Conservation (phyloP, 2,113 vertebrate species). For the Peromyscus polionotus region DNA sequence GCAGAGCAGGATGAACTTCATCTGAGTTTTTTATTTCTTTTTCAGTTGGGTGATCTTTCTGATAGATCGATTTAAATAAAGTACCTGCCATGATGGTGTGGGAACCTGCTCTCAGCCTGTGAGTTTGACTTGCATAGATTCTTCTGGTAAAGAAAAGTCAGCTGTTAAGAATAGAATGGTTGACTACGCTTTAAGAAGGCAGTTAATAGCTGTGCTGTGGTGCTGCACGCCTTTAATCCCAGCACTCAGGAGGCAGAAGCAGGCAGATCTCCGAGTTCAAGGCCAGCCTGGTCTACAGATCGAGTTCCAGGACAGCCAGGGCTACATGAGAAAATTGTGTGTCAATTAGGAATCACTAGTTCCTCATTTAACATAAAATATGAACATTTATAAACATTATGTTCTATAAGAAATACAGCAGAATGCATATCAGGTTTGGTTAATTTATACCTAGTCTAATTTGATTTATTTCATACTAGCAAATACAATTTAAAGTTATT, state of each 20-base stretch:
- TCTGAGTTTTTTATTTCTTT: neutral
- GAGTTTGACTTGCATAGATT: neutral
- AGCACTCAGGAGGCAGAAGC: neutral
- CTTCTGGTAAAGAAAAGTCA: constrained; percentile 33
- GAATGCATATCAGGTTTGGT: neutral
- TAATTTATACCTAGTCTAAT: constrained; percentile 39
- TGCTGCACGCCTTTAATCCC: neutral
- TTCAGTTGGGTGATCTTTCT: neutral
- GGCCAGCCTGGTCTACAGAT: neutral
- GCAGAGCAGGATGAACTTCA: neutral
- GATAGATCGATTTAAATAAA: neutral
- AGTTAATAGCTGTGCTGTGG: neutral
- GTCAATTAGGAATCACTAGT: neutral
- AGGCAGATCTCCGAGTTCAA: neutral
- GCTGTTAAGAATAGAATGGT: neutral
- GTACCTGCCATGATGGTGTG: neutral
- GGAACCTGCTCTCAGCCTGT: neutral
- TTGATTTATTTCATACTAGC: constrained; percentile 32
- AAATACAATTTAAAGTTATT: constrained; percentile 9
- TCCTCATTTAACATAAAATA: neutral
- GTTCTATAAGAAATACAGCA: constrained; percentile 34
- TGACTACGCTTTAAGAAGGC: neutral
- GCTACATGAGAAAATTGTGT: neutral
- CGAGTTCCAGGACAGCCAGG: neutral
- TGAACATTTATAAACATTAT: neutral